phyloP scores from a whole-genome alignment of 2,888 invertebrate species.

The Chrysolina oricalcia region DNA sequence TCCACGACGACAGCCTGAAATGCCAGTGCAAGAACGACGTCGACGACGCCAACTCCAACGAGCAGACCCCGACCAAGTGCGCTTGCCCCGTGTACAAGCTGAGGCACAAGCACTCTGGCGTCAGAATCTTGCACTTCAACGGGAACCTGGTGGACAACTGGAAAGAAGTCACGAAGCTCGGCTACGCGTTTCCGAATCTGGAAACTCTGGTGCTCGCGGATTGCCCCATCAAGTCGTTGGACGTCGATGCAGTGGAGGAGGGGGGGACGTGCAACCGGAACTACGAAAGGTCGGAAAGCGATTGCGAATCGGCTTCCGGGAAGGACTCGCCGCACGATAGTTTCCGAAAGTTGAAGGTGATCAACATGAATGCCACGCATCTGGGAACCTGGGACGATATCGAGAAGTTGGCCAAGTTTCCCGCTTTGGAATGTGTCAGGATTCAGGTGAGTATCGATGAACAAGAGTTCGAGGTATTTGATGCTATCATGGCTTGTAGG shows the following conservation, averaged over 20 bases:
- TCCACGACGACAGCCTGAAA: slow-evolving; percentile 72
- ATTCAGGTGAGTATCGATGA: slow-evolving; percentile 77
- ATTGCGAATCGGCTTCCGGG: slow-evolving; percentile 73
- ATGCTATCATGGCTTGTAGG: no score
- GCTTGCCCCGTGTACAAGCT: slow-evolving; percentile 41
- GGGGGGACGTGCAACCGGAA: slow-evolving; percentile 54
- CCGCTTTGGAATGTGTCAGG: slow-evolving; percentile 86
- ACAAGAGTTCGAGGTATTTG: no score
- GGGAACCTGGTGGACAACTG: slow-evolving; percentile 90
- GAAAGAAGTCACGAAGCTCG: slow-evolving; percentile 88
- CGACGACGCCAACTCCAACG: slow-evolving; percentile 54
- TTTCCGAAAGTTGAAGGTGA: slow-evolving; percentile 81
- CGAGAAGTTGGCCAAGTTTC: slow-evolving; percentile 88
- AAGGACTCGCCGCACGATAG: slow-evolving; percentile 77
- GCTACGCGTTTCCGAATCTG: slow-evolving; percentile 88
- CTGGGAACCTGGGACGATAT: slow-evolving; percentile 92
- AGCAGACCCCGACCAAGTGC: background rate
- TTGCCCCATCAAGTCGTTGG: slow-evolving; percentile 81
- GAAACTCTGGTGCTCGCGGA: slow-evolving; percentile 90
- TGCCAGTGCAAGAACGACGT: slow-evolving; percentile 45
- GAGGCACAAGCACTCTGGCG: slow-evolving; percentile 75
- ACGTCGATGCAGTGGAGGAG: slow-evolving; percentile 58
- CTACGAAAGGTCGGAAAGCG: slow-evolving; percentile 74
- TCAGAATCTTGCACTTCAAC: slow-evolving; percentile 89
- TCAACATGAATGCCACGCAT: slow-evolving; percentile 89